Conservation (phyloP, 1,140 invertebrate species). For the Bombus balteatus region DNA sequence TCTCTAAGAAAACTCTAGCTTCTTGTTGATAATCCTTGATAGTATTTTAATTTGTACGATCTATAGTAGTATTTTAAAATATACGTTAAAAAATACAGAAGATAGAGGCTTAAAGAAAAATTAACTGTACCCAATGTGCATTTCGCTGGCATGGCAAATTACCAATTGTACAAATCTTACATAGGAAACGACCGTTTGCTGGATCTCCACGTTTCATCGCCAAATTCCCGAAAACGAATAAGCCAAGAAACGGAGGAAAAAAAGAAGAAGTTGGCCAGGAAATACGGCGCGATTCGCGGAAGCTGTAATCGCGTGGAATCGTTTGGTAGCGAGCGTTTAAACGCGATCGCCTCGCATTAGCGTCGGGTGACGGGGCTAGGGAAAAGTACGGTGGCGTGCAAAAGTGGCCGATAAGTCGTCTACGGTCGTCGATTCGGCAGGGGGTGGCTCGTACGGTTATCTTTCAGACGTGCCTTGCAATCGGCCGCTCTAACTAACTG, state of each 20-base stretch:
- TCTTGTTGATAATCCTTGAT: too few relatives aligned
- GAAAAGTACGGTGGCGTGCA: slow-evolving; percentile 31
- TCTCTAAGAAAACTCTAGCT: too few relatives aligned
- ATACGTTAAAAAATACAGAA: too few relatives aligned
- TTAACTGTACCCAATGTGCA: too few relatives aligned
- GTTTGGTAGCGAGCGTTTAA: slow-evolving; percentile 41
- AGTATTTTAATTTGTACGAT: too few relatives aligned
- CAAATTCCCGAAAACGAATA: background rate
- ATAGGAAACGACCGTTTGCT: background rate
- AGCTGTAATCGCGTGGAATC: slow-evolving; percentile 43
- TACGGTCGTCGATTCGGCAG: slow-evolving; percentile 54
- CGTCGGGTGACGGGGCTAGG: slow-evolving; percentile 10
- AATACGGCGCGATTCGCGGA: slow-evolving; percentile 11
- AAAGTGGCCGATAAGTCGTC: slow-evolving; percentile 65
- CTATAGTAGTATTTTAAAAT: too few relatives aligned
- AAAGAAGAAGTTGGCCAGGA: background rate
- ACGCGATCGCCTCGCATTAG: slow-evolving; percentile 59
- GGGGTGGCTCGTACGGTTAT: slow-evolving; percentile 42
- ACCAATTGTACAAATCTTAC: background rate
- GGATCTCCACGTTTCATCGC: background rate
- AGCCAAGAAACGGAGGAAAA: background rate
- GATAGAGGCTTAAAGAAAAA: too few relatives aligned
- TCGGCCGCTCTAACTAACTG: slow-evolving; percentile 75
- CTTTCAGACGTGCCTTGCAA: slow-evolving; percentile 39
- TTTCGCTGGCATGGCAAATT: background rate